These are phyloP conservation scores for Leptopilina clavipes DNA, from an alignment of 1,140 invertebrate species.

Conservation along the genomic window DNA sequence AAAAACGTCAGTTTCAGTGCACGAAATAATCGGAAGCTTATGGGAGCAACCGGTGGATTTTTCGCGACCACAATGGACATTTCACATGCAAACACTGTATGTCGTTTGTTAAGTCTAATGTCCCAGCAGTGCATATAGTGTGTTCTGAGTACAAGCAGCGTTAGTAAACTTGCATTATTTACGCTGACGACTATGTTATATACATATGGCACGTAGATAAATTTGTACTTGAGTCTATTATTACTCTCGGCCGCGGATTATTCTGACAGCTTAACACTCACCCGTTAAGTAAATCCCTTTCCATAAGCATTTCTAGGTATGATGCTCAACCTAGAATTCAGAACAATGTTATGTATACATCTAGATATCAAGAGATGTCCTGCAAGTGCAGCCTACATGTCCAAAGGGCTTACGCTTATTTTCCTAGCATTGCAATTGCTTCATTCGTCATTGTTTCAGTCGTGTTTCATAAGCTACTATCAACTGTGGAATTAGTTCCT, in stretches of 20 bases:
- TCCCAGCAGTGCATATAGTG: slow-evolving; percentile 33
- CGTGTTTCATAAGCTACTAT: slow-evolving; percentile 43
- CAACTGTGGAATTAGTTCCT: not conserved
- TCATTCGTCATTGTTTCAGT: slow-evolving; percentile 49
- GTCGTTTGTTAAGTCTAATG: slow-evolving; percentile 43
- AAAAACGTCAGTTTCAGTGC: not conserved
- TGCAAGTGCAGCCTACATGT: slow-evolving; percentile 42
- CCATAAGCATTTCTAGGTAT: slow-evolving; percentile 50
- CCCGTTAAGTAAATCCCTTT: slow-evolving; percentile 67
- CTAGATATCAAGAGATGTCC: slow-evolving; percentile 42
- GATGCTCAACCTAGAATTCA: slow-evolving; percentile 37
- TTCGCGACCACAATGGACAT: slow-evolving; percentile 47
- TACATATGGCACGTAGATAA: slow-evolving; percentile 46
- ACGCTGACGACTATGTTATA: slow-evolving; percentile 34
- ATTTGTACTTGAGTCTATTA: slow-evolving; percentile 67
- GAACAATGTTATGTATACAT: slow-evolving; percentile 37
- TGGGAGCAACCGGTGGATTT: slow-evolving; percentile 37
- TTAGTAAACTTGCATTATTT: slow-evolving; percentile 45
- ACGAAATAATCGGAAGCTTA: slow-evolving; percentile 38
- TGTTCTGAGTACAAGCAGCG: slow-evolving; percentile 7
- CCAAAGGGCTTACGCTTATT: slow-evolving; percentile 45
- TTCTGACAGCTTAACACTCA: slow-evolving; percentile 68
- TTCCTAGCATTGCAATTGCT: slow-evolving; percentile 45
- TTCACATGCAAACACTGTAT: slow-evolving; percentile 48
- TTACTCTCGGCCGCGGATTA: slow-evolving; percentile 64